Evolutionary conservation across 2,797 vertebrate species (phyloP).

Genomic region (Darevskia nairensis): DNA sequence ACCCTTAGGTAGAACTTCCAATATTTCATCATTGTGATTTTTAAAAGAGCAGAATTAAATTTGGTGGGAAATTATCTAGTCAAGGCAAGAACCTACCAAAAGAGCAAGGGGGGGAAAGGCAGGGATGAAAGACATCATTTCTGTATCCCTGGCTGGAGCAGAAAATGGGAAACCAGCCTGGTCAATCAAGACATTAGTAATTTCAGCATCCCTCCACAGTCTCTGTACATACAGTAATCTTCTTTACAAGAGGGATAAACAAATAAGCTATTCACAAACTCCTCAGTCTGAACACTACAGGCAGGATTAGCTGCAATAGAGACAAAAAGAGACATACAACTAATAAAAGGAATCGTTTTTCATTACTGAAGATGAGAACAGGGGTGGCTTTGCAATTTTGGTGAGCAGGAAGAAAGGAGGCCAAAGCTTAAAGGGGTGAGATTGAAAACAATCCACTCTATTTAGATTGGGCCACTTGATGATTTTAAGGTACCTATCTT

Average conservation of each 20-base stretch:
- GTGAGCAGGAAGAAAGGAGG: not conserved
- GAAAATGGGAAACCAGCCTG: not conserved
- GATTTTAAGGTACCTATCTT: not conserved
- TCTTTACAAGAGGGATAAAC: slow-evolving; percentile 24
- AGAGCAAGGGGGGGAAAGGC: not conserved
- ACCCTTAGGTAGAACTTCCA: not conserved
- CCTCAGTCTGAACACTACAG: not conserved
- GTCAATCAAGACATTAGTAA: not conserved
- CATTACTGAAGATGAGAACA: not conserved
- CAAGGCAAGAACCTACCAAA: not conserved
- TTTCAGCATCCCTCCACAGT: not conserved
- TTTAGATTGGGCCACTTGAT: not conserved
- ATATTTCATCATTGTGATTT: not conserved
- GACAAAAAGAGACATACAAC: slow-evolving; percentile 12
- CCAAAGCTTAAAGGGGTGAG: not conserved
- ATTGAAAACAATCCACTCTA: not conserved
- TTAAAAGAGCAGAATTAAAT: not conserved
- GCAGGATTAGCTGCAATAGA: slow-evolving; percentile 4
- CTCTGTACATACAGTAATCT: slow-evolving; percentile 4
- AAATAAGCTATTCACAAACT: slow-evolving; percentile 25
- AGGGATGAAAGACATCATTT: not conserved
- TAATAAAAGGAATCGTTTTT: slow-evolving; percentile 10
- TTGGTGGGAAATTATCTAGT: not conserved
- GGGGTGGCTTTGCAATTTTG: not conserved
- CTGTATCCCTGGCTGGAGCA: slow-evolving; percentile 13